phyloP scores from a whole-genome alignment of 2,888 invertebrate genomes.

The Nomada fabriciana region DNA sequence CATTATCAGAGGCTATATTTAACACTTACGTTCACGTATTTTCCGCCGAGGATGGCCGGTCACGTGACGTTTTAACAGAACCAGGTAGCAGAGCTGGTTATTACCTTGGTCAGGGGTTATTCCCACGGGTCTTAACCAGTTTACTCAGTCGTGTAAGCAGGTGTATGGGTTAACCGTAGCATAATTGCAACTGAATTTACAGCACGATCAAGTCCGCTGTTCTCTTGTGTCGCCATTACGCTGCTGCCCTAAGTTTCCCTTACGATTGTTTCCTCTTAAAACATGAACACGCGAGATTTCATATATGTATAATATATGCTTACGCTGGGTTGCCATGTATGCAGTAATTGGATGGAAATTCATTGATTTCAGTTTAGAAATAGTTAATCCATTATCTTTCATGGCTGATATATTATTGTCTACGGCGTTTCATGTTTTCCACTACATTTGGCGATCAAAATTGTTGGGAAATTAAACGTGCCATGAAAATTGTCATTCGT shows the following conservation, averaged over 20 bases:
- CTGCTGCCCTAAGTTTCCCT: not conserved
- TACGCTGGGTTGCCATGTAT: too few relatives aligned
- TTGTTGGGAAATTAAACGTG: too few relatives aligned
- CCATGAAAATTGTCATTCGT: too few relatives aligned
- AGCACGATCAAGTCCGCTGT: conserved; percentile 21
- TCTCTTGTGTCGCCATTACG: not conserved
- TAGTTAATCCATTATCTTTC: not conserved
- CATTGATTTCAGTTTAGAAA: not conserved
- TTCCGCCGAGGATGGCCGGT: not conserved
- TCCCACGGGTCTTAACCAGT: conserved; percentile 46
- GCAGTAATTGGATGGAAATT: conserved; percentile 21
- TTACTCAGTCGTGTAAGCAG: conserved; percentile 33
- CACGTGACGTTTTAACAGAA: conserved; percentile 15
- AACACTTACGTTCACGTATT: not conserved
- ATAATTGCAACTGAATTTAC: conserved; percentile 45
- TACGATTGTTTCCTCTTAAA: conserved; percentile 10
- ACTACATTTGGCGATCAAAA: too few relatives aligned
- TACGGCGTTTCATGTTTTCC: too few relatives aligned
- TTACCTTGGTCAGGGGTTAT: conserved; percentile 25
- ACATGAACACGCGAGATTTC: conserved; percentile 23
- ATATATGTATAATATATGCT: not conserved
- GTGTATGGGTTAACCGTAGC: conserved; percentile 18
- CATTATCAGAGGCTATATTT: not conserved
- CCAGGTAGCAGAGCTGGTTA: conserved; percentile 44
- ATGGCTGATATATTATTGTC: too few relatives aligned